Base-by-base conservation (phyloP, 2,888 invertebrate genomes). In the Pristionchus mayeri region DNA sequence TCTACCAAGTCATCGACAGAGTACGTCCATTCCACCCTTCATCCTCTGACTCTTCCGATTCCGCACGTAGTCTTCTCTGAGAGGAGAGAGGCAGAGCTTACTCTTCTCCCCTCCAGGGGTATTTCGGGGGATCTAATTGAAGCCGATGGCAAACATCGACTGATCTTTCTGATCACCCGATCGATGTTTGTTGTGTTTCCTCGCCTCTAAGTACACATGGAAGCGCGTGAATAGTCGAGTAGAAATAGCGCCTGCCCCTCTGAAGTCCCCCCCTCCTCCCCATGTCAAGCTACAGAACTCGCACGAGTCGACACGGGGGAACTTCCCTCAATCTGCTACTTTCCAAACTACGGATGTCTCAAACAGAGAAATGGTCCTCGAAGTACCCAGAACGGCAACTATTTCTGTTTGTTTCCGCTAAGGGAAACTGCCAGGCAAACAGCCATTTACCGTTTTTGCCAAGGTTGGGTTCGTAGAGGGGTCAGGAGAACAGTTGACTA, bases 1-100 rank as follows among this genome's bases (percentile, higher is more conserved):
- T 89, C 82, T 89, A 89, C 63, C 81, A 87, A 34, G 87, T 85
- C 2, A 89, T 89, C 48, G 88, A 89, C 34, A 71, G 84, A 48
- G 84, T 84, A 21, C 9, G 71, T n/a, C 18, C 13, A 0, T 4
- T 37, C n/a, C n/a, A n/a, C n/a, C n/a, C n/a, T n/a, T n/a, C n/a
- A n/a, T n/a, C n/a, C n/a, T 16, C 21, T 21, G 34, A 34, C 7
- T 79, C 13, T n/a, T 13, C 0, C 30, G 30, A 27, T 11, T 9
- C 16, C 9, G 34, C 37, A 11, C 2, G 24, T 24, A 6, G 40
- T 40, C 44, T 75, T 21, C 37, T 37, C 67, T 9, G 11, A 21
- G 24, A 24, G 52, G 52, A 21, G 13, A 21, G 18, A 11, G 52
- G 21, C 4, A 24, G 21, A 24, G 37, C 34, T 71, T 30, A 40